Base-by-base conservation (phyloP, 2,797 vertebrate genomes). In the Cynodonichthys magdalenae region DNA sequence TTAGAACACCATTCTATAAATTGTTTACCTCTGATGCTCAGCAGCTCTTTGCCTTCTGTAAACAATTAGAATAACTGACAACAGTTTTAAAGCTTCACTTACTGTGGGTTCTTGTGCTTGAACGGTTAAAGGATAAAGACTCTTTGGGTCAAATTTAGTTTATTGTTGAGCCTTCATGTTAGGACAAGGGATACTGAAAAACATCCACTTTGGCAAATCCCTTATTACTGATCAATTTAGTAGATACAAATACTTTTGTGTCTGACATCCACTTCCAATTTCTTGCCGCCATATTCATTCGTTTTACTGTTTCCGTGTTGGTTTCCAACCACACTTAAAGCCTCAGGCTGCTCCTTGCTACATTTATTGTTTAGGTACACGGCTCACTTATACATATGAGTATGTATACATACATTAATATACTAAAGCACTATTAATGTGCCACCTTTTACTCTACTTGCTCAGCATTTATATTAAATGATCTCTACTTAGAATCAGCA, bases 401-500 rank as follows among this genome's bases (percentile, higher is more conserved):
- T 92, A 92, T 92, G 91, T 92, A 92, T 91, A 87, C 89, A 90
- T 90, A 89, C 88, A 91, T 92, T 91, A 92, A 90, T 91, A 91
- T 91, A 92, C 89, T 89, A 91, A 89, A 92, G 89, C 89, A 92
- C 87, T 91, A 87, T 91, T 93, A 92, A 91, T 28, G 87, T 93
- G 91, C 89, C 91, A 93, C 92, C 82, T 92, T 81, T 90, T 93
- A 91, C 90, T 91, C 90, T 89, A 92, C 90, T 89, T 86, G 93
- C 93, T 95, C 92, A 92, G 93, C 94, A 92, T 96, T 95, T 95
- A 94, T 94, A 95, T 95, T 96, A 95, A 95, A 96, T 95, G 94
- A 95, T 94, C 92, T 93, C 92, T 92, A 93, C 85, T 90, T 90
- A 90, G 88, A 93, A 92, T 93, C 91, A 87, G 91, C 88, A 81